Base-by-base conservation (phyloP, 2,888 invertebrate genomes). In the Morpho achilles region DNA sequence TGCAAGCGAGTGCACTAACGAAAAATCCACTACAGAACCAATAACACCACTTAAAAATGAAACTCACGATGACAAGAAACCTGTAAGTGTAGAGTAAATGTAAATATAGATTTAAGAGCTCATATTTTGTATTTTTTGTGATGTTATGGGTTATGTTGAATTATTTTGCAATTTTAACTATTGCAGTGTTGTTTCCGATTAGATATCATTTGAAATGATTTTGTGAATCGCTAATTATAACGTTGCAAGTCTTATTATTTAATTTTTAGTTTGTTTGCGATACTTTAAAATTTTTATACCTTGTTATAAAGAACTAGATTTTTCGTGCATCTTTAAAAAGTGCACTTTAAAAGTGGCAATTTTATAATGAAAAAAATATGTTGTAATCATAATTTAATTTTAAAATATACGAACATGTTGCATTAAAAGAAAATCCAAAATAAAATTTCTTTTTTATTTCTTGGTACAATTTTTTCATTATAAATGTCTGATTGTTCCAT, bases 1-100 rank as follows among this genome's bases (percentile, higher is more conserved):
- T 63, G 75, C 70, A 4, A 80, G 79, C 58, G 63, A 62, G 16
- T 67, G 68, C 32, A 74, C 74, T n/a, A 46, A 57, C 7, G 53
- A 63, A 16, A 65, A 68, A 51, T 32, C 49, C 16, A 67, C 61
- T 57, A 67, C 69, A 43, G 60, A 64, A 23, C 51, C 50, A 48
- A 45, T 56, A 8, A 55, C 58, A 7, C 55, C 61, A 42, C 50
- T 50, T 3, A 61, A 62, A 54, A 48, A 52, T 40, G 61, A 59
- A 51, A 50, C 52, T 53, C 50, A 53, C 16, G 60, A 52, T 44
- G 59, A 53, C 6, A 55, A 54, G 39, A 58, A 56, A 50, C 42
- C 53, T 39, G 43, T 56, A 54, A 43, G 51, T 49, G 50, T 41
- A n/a, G 48, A 59, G 51, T 58, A 58, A 40, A 23, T 51, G 39